Conservation (phyloP, 2,888 invertebrate species). For the Cylloceria caligata region DNA sequence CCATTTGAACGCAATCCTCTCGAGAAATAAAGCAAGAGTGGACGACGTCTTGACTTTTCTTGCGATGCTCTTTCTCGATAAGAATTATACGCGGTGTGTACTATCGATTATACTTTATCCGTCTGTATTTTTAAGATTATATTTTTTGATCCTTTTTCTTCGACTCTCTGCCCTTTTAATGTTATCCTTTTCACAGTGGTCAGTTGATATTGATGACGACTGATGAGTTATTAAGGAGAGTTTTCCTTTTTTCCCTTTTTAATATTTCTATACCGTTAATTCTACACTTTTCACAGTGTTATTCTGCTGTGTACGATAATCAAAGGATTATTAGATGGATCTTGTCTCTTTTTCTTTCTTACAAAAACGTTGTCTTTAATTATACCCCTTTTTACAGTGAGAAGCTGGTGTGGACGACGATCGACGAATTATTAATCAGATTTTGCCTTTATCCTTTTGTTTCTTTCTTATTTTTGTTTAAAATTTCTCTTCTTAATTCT, state of each 20-base stretch:
- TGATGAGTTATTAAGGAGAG: neutral
- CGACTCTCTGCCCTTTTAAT: neutral
- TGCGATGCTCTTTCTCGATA: slow-evolving; percentile 3
- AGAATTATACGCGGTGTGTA: slow-evolving; percentile 15
- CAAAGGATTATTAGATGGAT: no score
- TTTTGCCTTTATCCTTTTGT: no score
- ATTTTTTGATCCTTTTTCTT: neutral
- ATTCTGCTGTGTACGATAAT: no score
- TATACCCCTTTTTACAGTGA: neutral
- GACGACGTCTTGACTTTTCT: slow-evolving; percentile 37
- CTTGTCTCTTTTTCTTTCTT: neutral
- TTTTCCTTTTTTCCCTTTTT: neutral
- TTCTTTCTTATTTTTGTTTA: no score
- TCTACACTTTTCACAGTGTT: neutral
- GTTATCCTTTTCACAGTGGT: neutral
- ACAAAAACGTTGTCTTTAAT: no score
- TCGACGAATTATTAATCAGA: neutral
- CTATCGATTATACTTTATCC: slow-evolving; percentile 5
- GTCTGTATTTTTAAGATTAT: slow-evolving; percentile 5
- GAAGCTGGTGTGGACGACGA: neutral
- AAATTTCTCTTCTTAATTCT: no score
- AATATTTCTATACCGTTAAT: neutral
- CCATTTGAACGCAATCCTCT: slow-evolving; percentile 37
- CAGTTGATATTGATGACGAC: neutral
- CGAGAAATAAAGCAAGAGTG: slow-evolving; percentile 8